Evolutionary conservation across 2,113 vertebrate genomes (phyloP).

Genomic region (Antechinus flavipes): DNA sequence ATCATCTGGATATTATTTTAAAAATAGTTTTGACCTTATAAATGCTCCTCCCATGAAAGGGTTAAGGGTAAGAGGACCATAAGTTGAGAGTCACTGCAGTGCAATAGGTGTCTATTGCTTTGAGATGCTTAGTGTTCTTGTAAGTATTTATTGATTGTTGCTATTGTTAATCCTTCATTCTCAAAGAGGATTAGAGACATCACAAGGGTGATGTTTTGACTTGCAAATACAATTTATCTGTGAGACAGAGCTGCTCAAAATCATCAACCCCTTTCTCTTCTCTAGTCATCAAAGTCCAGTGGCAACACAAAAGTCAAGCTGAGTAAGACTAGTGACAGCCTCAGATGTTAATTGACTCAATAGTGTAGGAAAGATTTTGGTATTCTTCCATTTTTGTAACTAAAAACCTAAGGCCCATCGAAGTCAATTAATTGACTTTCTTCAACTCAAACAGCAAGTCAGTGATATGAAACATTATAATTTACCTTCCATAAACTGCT

Average conservation of each 20-base stretch:
- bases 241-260: no score
- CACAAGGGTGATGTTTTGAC: no score
- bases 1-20: neutral
- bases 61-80: neutral
- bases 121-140: neutral
- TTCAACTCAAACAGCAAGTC: neutral
- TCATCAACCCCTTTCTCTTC: neutral
- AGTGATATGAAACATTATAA: slow-evolving; percentile 1
- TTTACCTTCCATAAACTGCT: slow-evolving; percentile 49
- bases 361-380: neutral
- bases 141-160: neutral
- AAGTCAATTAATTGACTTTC: neutral
- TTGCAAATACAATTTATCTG: no score
- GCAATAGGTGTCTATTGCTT: neutral
- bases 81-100: neutral
- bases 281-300: neutral
- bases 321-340: no score
- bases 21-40: neutral
- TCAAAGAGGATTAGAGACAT: neutral
- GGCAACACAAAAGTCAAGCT: neutral
- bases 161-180: neutral
- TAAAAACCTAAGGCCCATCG: slow-evolving; percentile 19
- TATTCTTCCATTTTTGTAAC: slow-evolving; percentile 13
- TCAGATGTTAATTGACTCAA: neutral
- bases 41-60: neutral